phyloP scores from a whole-genome alignment of 1,140 invertebrate genomes.

The Bathynomus jamesi region DNA sequence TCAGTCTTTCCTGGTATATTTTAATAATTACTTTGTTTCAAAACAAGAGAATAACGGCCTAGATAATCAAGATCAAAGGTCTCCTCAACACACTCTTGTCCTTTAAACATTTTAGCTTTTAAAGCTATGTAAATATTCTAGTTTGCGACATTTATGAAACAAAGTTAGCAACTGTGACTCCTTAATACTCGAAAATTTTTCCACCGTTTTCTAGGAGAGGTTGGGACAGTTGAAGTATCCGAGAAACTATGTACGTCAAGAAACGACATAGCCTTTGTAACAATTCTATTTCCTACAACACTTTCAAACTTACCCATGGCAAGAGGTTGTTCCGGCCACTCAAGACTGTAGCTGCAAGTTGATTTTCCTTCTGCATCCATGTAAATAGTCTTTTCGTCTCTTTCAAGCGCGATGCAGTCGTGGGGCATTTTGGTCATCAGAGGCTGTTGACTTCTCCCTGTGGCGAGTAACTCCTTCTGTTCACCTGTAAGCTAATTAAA shows the following conservation, averaged over 20 bases:
- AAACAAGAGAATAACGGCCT: not conserved
- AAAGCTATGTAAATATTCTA: no score
- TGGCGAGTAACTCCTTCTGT: constrained; percentile 72
- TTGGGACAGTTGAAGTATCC: no score
- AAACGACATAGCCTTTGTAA: no score
- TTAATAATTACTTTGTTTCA: not conserved
- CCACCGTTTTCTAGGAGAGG: no score
- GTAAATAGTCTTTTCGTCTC: constrained; percentile 75
- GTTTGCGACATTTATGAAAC: no score
- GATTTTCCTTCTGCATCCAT: constrained; percentile 65
- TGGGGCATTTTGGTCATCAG: constrained; percentile 65
- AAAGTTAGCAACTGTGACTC: no score
- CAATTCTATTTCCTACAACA: no score
- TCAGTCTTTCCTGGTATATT: no score
- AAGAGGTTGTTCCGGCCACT: constrained; percentile 73
- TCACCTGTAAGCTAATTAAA: constrained; percentile 47
- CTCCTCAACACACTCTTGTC: no score
- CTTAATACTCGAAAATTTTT: no score
- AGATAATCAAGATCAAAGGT: constrained; percentile 13
- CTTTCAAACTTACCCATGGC: constrained; percentile 56
- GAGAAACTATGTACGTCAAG: no score
- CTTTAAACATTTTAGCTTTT: no score
- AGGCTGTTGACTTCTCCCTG: constrained; percentile 74
- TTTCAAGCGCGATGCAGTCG: constrained; percentile 63
- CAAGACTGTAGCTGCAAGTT: constrained; percentile 59